Evolutionary conservation across 2,113 vertebrate genomes (phyloP), one percentile per base, ranked within the genome.

Genomic region (Fregetta grallaria): DNA sequence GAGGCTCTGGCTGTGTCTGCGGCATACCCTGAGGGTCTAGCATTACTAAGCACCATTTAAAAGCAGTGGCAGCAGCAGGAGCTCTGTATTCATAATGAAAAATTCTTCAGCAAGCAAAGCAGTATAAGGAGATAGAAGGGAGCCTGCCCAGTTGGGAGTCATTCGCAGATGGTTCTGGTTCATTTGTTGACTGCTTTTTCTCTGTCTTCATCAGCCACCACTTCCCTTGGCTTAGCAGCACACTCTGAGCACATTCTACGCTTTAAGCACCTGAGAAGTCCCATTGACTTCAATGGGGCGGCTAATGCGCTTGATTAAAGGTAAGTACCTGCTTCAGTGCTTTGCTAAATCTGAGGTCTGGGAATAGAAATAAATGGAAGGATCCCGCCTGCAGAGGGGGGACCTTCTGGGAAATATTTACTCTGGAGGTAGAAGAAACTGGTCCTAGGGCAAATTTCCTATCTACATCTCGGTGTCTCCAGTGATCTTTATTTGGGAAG

Each of bases 111-210:
- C 83, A 85, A 93, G 92, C 58, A 94, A 88, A 94, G 90, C 92
- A 94, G 56, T 91, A 27, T 73, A 32, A 89, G 89, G 94, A 62
- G 49, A 91, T 72, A 29, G 83, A 91, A 95, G 74, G 92, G 90
- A 96, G 82, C 59, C 55, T 84, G 86, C 87, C 95, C 94, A 94
- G 91, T 42, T 92, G 92, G 96, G 95, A 96, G 89, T 94, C 93
- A 86, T 97, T 97, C 97, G 91, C 75, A 53, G 88, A 94, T 92
- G 90, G 95, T 95, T 96, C 94, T 95, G 95, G 90, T 96, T 97
- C 96, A 94, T 95, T 96, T 96, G 89, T 96, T 82, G 86, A 13
- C 86, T 94, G 86, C 49, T 84, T 97, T 81, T 96, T 72, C 73
- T 71, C 84, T 86, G 88, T 83, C 77, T 95, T 62, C 70, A 80